Evolutionary conservation across 2,113 vertebrate genomes (phyloP).

Genomic region (Oenanthe oenanthe): DNA sequence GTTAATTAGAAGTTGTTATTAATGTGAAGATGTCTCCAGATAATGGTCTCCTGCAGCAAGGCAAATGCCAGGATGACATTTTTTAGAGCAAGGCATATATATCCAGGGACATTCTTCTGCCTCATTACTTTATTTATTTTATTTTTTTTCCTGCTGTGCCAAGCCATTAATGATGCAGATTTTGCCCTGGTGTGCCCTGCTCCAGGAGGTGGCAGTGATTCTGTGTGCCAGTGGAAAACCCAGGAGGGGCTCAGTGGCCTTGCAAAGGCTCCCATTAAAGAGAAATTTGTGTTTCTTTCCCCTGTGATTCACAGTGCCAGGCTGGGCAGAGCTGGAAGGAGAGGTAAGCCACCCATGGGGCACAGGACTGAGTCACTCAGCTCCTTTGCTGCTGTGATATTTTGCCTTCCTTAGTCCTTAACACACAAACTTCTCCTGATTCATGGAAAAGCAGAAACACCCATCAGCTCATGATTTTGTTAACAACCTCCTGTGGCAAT

Average conservation of each 20-base stretch:
- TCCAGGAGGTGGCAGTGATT: not conserved
- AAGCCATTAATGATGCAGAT: not conserved
- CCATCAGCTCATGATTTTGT: not conserved
- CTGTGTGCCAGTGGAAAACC: not conserved
- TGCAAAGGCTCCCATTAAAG: not conserved
- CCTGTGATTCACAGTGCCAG: not conserved
- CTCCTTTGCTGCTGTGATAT: not conserved
- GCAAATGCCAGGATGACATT: conserved; percentile 27
- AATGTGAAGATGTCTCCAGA: not conserved
- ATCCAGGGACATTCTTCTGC: not conserved
- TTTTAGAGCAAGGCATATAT: not conserved
- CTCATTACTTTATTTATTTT: not conserved
- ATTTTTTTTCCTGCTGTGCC: not conserved
- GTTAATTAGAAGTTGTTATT: conserved; percentile 5
- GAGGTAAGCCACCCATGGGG: not conserved
- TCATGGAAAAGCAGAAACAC: not conserved
- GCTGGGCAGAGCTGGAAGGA: not conserved
- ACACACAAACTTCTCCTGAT: conserved; percentile 36
- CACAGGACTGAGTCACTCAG: not conserved
- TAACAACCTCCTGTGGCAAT: not conserved
- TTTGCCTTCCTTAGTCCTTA: not conserved
- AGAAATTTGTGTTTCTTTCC: not conserved
- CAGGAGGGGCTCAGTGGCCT: not conserved
- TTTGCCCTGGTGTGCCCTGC: not conserved
- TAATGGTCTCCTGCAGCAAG: conserved; percentile 8